These are phyloP conservation scores for Orchesellides sinensis DNA, from an alignment of 2,888 invertebrate species.

Conservation along the genomic window DNA sequence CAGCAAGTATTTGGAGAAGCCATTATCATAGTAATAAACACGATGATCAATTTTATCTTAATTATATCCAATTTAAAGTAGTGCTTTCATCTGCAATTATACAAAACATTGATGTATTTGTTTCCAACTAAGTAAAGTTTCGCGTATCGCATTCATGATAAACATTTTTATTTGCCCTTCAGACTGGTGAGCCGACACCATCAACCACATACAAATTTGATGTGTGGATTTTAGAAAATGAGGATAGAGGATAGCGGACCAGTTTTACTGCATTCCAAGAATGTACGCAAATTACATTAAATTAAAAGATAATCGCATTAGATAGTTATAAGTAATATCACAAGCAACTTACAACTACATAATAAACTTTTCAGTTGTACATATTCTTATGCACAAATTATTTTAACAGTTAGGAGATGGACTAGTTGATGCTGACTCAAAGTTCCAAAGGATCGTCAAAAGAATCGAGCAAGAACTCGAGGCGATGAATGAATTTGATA, in stretches of 20 bases:
- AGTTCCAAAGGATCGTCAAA: constrained; percentile 45
- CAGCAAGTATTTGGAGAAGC: constrained; percentile 58
- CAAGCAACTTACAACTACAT: neutral
- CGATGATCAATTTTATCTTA: neutral
- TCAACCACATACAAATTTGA: constrained; percentile 59
- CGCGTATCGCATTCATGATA: neutral
- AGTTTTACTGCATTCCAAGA: constrained; percentile 52
- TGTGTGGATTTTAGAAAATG: constrained; percentile 57
- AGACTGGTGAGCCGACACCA: constrained; percentile 63
- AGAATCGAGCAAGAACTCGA: constrained; percentile 3
- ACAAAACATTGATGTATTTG: too few relatives aligned
- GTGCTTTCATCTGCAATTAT: too few relatives aligned
- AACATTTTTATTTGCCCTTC: too few relatives aligned
- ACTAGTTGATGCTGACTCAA: constrained; percentile 47
- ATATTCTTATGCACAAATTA: too few relatives aligned
- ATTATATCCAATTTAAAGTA: too few relatives aligned
- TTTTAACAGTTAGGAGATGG: constrained; percentile 61
- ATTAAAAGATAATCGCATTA: too few relatives aligned
- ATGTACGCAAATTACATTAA: constrained; percentile 10
- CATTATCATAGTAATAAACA: constrained; percentile 46
- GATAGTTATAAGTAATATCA: neutral
- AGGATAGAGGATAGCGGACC: constrained; percentile 25
- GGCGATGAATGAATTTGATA: too few relatives aligned
- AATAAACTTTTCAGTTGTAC: too few relatives aligned
- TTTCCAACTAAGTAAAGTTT: neutral